Base-by-base conservation (phyloP, 1,140 invertebrate genomes). In the Drosophila equinoxialis region DNA sequence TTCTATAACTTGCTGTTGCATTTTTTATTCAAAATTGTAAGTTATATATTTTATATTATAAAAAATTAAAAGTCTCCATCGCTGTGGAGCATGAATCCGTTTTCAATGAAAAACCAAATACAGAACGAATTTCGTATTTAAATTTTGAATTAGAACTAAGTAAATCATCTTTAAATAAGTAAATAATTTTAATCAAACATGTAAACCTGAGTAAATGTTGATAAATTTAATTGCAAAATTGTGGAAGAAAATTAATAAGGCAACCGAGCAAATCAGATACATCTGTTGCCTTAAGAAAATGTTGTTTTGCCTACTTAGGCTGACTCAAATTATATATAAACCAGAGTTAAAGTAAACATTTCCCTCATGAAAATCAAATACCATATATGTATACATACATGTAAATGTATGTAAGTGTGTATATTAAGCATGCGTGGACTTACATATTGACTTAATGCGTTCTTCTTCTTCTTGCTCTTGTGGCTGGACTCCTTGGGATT, bases 361-460 rank as follows among this genome's bases (percentile, higher is more conserved):
- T 55, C 41, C 30, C 37, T 35, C 39, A 60, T 35, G 33, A n/a
- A 14, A 42, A 57, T 57, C 37, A 63, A 37, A 70, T 63, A 42
- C n/a, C 39, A 6, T 30, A 11, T 33, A 30, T 11, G 2, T 45
- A 26, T 26, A 26, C 23, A 26, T 45, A 41, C 14, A 26, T 58
- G 14, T 45, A 6, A 14, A 20, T 42, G 41, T 66, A 20, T 41
- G 14, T 42, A 67, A 30, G 30, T 30, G 30, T 54, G 10, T 23
- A 65, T 65, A n/a, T 54, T 42, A 42, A 20, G 45, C 17, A 65
- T 42, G 10, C 39, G 2, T 59, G 55, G 57, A 86, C 83, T 87
- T 79, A 87, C 83, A 71, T 71, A 83, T 77, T 55, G 84, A 83
- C 60, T 87, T 83, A 63, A 74, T 60, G 61, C 59, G 76, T 30